Conservation (phyloP, 2,888 invertebrate species). For the Mantis religiosa region DNA sequence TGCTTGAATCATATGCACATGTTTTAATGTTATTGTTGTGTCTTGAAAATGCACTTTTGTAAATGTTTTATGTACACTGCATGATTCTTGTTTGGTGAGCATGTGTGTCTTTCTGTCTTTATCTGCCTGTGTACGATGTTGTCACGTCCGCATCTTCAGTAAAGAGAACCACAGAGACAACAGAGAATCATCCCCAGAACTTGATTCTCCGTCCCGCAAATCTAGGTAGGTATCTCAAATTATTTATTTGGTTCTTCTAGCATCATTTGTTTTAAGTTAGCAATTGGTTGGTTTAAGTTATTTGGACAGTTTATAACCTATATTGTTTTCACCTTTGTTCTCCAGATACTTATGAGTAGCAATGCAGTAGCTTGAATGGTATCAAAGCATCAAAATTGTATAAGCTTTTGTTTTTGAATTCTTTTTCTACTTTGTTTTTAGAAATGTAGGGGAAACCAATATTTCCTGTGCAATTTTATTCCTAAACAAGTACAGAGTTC, state of each 20-base stretch:
- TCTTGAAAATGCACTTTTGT: background rate
- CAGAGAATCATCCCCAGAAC: conserved; percentile 64
- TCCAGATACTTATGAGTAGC: no score
- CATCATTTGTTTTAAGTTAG: conserved; percentile 23
- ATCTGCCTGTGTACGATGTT: conserved; percentile 25
- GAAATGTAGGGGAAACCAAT: no score
- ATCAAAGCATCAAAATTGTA: background rate
- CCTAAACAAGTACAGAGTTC: no score
- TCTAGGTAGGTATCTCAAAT: conserved; percentile 27
- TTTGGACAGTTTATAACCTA: no score
- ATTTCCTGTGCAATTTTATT: no score
- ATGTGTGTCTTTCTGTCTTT: conserved; percentile 34
- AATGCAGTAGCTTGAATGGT: no score
- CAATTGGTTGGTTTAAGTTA: no score
- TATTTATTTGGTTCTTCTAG: background rate
- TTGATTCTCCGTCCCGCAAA: conserved; percentile 29
- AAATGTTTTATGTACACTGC: background rate
- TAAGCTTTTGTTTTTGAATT: background rate
- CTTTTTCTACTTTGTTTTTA: background rate
- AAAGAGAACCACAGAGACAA: conserved; percentile 68
- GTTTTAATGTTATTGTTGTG: background rate
- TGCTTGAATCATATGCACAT: background rate
- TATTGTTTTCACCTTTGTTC: no score
- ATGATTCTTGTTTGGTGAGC: conserved; percentile 6
- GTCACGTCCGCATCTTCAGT: conserved; percentile 44